These are phyloP conservation scores for Hozukius guyotensis DNA, from an alignment of 2,797 vertebrate species.

Conservation along the genomic window DNA sequence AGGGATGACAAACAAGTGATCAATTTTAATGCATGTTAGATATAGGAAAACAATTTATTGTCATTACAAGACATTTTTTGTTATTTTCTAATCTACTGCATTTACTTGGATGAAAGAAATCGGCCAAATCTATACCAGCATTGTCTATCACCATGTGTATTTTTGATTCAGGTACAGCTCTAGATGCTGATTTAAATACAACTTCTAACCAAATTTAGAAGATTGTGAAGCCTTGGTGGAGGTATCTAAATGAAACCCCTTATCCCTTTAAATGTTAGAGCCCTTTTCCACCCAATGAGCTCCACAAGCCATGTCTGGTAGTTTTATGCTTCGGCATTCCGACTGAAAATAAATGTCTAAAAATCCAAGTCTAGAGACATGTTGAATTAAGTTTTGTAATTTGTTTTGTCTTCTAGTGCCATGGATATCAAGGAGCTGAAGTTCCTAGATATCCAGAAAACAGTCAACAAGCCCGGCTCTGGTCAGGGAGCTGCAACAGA, in stretches of 20 bases:
- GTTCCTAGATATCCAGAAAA: conserved; percentile 87
- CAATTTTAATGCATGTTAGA: background rate
- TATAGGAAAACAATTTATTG: background rate
- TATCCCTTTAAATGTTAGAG: background rate
- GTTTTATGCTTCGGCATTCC: background rate
- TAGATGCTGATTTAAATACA: background rate
- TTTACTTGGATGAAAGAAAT: background rate
- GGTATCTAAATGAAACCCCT: background rate
- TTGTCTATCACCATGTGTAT: background rate
- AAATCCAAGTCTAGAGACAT: background rate
- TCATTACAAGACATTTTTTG: background rate
- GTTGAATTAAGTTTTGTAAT: background rate
- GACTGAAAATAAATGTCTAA: background rate
- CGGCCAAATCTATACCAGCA: background rate
- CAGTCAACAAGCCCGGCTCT: conserved; percentile 43
- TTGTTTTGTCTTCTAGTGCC: conserved; percentile 77
- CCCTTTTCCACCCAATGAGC: background rate
- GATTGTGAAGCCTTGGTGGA: background rate
- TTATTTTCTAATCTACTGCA: background rate
- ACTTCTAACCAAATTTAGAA: background rate
- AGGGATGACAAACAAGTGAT: background rate
- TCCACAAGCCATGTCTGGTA: background rate
- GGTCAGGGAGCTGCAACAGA: conserved; percentile 25
- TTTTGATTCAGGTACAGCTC: background rate
- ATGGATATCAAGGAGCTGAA: conserved; percentile 94